Base-by-base conservation (phyloP, 2,797 vertebrate genomes). In the Ceryle rudis region DNA sequence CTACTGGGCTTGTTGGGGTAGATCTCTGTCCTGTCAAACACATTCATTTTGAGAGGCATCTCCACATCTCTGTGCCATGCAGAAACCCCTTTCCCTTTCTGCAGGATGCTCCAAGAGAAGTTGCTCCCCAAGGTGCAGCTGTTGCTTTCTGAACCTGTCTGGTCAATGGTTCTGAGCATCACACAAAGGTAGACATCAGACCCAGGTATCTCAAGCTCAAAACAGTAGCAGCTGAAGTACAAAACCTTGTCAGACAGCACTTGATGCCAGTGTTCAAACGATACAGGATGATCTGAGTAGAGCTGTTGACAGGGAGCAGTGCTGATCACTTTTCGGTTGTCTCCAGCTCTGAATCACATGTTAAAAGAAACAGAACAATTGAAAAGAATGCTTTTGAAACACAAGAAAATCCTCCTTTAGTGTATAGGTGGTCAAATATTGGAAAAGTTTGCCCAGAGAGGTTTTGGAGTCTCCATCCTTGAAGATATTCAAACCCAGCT, bases 41-140 rank as follows among this genome's bases (percentile, higher is more conserved):
- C 97, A 7, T 89, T 96, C 10, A 60, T 95, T 9, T 73, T 97
- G 49, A 99, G 96, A 0, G 97, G 97, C 0, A 97, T 98, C 89
- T 99, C 98, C 47, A 98, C 97, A 14, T 97, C 98, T 3, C 97
- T 97, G 96, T 99, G 98, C 99, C 99, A 98, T 20, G 98, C 98
- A 0, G 98, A 98, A 98, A 99, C 99, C 44, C 96, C 95, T 75
- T 98, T 99, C 5, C 98, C 98, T 0, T 98, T 98, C 98, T 98
- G 98, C 51, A 98, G 97, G 9, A 99, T 94, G 66, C 98, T 98
- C 98, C 99, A 99, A 65, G 98, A 99, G 96, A 98, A 98, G 96
- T 96, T 89, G 75, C 98, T 99, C 5, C 98, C 98, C 0, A 95
- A 98, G 93, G 99, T 98, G 95, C 98, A 98, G 90, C 98, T 89